Evolutionary conservation across 53 echinoderm and acorn worm species (phyloP).

Genomic region (Paracentrotus lividus): DNA sequence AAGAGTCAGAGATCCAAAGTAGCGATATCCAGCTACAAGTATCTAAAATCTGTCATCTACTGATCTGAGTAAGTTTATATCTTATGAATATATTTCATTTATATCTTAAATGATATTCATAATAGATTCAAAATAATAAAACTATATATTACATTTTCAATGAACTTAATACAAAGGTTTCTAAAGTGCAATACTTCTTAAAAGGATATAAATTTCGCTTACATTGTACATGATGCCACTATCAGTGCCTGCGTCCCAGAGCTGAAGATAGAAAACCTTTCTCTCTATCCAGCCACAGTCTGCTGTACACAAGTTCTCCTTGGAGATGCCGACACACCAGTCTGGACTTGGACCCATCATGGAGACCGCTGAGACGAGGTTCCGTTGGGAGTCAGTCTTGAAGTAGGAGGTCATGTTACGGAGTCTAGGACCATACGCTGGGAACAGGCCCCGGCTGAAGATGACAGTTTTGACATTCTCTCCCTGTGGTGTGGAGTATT

Average conservation of each 20-base stretch:
- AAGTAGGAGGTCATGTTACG: conserved; percentile 93
- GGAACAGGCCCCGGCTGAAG: conserved; percentile 89
- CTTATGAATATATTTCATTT: too few species aligned
- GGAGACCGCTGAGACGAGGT: conserved; percentile 88
- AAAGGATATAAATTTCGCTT: conserved; percentile 20
- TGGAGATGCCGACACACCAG: conserved; percentile 92
- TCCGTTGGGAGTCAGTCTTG: conserved; percentile 84
- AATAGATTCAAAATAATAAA: too few species aligned
- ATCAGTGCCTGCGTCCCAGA: conserved; percentile 99
- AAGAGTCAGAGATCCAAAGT: too few species aligned
- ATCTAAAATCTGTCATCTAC: too few species aligned
- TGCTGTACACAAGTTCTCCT: conserved; percentile 87
- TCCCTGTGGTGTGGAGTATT: conserved; percentile 61
- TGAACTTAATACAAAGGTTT: too few species aligned
- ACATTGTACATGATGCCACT: conserved; percentile 94
- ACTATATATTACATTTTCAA: too few species aligned
- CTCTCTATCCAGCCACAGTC: conserved; percentile 90
- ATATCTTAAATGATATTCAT: too few species aligned
- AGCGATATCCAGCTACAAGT: too few species aligned
- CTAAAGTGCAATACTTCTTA: too few species aligned
- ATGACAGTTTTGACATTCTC: conserved; percentile 92
- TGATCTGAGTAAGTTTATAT: too few species aligned
- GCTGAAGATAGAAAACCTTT: conserved; percentile 82
- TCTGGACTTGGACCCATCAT: conserved; percentile 99
- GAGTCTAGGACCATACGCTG: conserved; percentile 76